Base-by-base conservation (phyloP, 2,113 vertebrate species). In the Cygnus atratus region DNA sequence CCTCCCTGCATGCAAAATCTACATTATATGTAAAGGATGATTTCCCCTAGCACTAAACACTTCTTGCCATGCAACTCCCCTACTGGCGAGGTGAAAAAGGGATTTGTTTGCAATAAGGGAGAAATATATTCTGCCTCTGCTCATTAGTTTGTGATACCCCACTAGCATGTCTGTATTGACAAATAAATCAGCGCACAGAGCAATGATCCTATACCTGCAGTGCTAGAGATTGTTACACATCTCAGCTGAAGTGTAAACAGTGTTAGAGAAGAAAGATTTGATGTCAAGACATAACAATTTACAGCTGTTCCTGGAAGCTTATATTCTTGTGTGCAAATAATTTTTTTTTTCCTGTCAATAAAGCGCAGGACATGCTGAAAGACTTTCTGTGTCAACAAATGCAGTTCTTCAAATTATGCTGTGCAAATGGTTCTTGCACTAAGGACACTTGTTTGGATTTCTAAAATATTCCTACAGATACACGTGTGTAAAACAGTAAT, bases 271-370 rank as follows among this genome's bases (percentile, higher is more conserved):
- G 28, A 52, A 68, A 75, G 54, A 62, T 22, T 54, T 71, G 33
- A 31, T 11, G 44, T 18, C 8, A 89, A 58, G 58, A 59, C 41
- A 67, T 11, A 68, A 84, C 4, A 55, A 59, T 88, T 81, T 90
- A 75, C 35, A 84, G 73, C 84, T 68, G 80, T 4, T 92, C 73
- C 80, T 86, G 48, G 59, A 77, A 76, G 79, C 68, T 24, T 26
- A 14, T 50, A 6, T 20, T 79, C 61, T 16, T 44, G n/a, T 17
- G 55, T 43, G 67, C 50, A 92, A 93, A 82, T 19, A 21, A 35
- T 54, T 65, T 22, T 59, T 61, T 61, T 88, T 41, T 57, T 61
- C 35, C 76, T 91, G 73, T 48, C 87, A 72, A 6, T 37, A 90
- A 44, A 81, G 68, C 65, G 41, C 44, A 26, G 71, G 1, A 52